Conservation (phyloP, 2,113 vertebrate genomes). For the Anolis carolinensis region DNA sequence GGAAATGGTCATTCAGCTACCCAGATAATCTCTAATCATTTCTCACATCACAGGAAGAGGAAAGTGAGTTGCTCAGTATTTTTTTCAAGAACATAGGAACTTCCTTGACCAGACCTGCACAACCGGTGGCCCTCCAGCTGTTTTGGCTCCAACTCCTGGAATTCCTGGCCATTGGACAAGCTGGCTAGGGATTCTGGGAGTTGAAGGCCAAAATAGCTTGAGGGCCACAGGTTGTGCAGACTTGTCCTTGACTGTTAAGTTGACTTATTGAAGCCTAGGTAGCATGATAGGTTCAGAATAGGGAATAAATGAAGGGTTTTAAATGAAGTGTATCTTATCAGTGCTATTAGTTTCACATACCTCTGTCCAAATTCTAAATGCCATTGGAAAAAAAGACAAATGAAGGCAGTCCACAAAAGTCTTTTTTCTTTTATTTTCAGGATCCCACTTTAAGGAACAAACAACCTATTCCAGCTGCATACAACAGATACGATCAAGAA, state of each 20-base stretch:
- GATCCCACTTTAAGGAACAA: constrained; percentile 93
- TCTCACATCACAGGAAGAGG: not conserved
- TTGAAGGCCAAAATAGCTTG: no score
- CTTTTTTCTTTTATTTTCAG: constrained; percentile 68
- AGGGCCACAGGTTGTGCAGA: no score
- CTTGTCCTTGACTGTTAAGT: no score
- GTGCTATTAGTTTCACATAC: not conserved
- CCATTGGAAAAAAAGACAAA: not conserved
- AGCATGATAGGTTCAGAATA: not conserved
- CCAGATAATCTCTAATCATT: not conserved
- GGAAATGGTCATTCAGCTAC: not conserved
- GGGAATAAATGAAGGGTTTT: not conserved
- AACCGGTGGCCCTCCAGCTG: no score
- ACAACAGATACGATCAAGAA: constrained; percentile 99
- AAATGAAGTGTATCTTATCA: not conserved
- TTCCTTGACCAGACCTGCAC: not conserved
- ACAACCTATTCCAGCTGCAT: constrained; percentile 93
- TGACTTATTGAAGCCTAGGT: not conserved
- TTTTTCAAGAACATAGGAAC: not conserved
- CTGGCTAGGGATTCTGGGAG: no score
- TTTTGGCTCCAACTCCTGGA: no score
- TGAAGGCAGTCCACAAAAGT: not conserved
- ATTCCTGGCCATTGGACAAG: no score
- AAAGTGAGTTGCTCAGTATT: not conserved
- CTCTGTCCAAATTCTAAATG: not conserved